These are phyloP conservation scores for Pavo muticus DNA, from an alignment of 2,113 vertebrate species.

Conservation along the genomic window DNA sequence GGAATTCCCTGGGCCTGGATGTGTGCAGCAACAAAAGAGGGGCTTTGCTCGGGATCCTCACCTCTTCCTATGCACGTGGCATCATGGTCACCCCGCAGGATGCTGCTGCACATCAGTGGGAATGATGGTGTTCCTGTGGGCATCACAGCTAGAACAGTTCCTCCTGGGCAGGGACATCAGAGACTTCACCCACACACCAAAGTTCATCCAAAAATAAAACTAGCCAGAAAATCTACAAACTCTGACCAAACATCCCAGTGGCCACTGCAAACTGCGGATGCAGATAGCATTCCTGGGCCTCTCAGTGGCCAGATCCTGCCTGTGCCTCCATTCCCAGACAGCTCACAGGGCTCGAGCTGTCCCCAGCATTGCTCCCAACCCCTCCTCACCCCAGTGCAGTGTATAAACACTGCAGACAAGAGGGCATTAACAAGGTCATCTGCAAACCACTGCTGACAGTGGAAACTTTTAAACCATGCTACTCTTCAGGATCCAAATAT, in stretches of 20 bases:
- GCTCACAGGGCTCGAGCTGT: not conserved
- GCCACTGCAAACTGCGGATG: not conserved
- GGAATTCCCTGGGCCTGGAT: accelerated
- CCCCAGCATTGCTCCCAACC: not conserved
- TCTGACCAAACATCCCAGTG: accelerated
- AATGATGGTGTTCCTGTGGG: not conserved
- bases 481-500: not conserved
- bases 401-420: not conserved
- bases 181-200: not conserved
- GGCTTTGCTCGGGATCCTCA: not conserved
- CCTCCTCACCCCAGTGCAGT: accelerated
- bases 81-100: not conserved
- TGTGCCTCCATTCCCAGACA: not conserved
- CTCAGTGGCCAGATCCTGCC: accelerated
- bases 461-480: not conserved
- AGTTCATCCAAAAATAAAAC: not conserved
- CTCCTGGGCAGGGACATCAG: not conserved
- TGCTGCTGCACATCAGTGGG: not conserved
- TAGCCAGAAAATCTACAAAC: not conserved
- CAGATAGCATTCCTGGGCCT: not conserved
- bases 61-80: not conserved
- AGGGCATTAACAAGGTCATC: not conserved
- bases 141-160: not conserved
- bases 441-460: not conserved
- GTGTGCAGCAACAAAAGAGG: accelerated